Evolutionary conservation across 1,140 invertebrate genomes (phyloP), one percentile per base, ranked within the genome.

Genomic region (Solenopsis invicta): DNA sequence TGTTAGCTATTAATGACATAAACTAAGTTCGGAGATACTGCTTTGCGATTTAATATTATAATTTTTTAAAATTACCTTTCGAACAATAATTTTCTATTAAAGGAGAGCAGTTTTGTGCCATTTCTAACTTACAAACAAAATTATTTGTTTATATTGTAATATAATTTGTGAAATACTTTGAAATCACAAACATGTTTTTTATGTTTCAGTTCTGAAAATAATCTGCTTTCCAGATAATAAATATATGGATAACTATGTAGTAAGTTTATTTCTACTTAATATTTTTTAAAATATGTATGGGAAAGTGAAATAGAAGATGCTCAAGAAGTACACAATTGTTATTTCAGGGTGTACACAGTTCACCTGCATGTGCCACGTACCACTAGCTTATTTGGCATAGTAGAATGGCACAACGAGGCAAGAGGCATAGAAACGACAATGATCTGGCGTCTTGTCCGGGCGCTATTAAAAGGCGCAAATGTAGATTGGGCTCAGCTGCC

Each of bases 351-450:
- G 93, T 90, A 92, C 92, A 91, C 89, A 92, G 92, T 91, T 93
- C 92, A 92, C 93, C 92, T 93, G 92, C 93, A 95, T 95, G 95
- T 94, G 95, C 94, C 93, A 90, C 93, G 92, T 94, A 94, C 88
- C 91, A 94, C 89, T 95, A 95, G 94, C 92, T 95, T 88, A 94
- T 87, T 93, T 92, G 94, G 94, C 92, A 93, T 94, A 95, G 92
- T 94, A 96, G 95, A 95, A 96, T 97, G 97, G 97, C 97, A 96
- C 96, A 97, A 96, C 96, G 96, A 96, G 96, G 96, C 90, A 97
- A 97, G 94, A 96, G 96, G 94, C 96, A 96, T 93, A 96, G 96
- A 95, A 95, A 95, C 94, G 96, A 97, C 93, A 96, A 97, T 96
- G 96, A 95, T 92, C 94, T 94, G 92, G 95, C 94, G 90, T 94